phyloP scores from a whole-genome alignment of 1,140 invertebrate species.

The Arion vulgaris region DNA sequence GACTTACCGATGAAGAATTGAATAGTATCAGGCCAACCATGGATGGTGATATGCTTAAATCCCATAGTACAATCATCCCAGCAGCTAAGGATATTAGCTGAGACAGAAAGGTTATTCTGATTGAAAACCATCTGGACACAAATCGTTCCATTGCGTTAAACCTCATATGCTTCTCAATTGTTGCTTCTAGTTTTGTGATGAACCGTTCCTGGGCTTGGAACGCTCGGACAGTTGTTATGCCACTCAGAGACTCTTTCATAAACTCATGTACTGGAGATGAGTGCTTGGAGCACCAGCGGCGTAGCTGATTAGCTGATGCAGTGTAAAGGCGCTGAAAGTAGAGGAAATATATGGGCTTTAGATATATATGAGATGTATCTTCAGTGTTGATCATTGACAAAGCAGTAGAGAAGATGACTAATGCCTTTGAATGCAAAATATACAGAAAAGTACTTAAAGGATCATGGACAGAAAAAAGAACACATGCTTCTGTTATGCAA shows the following conservation, averaged over 20 bases:
- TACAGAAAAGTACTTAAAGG: background rate
- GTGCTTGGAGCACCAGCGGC: background rate
- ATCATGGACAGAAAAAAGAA: no score
- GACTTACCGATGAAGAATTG: background rate
- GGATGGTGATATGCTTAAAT: background rate
- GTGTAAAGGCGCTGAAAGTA: background rate
- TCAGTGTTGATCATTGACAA: no score
- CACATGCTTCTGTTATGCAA: no score
- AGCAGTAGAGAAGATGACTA: no score
- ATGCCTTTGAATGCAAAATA: background rate
- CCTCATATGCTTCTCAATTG: background rate
- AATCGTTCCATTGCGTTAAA: background rate
- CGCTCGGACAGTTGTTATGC: background rate
- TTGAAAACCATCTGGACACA: background rate
- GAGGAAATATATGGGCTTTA: background rate
- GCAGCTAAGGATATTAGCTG: background rate
- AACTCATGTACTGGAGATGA: background rate
- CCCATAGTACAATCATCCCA: background rate
- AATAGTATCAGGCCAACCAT: background rate
- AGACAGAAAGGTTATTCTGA: background rate
- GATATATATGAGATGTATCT: no score
- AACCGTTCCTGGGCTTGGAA: background rate
- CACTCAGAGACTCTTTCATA: conserved; percentile 14
- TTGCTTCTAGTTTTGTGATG: background rate
- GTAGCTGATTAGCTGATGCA: background rate